These are phyloP conservation scores for Palythoa grandiflora DNA, from an alignment of 92 coral and sea anemone species.

Conservation along the genomic window DNA sequence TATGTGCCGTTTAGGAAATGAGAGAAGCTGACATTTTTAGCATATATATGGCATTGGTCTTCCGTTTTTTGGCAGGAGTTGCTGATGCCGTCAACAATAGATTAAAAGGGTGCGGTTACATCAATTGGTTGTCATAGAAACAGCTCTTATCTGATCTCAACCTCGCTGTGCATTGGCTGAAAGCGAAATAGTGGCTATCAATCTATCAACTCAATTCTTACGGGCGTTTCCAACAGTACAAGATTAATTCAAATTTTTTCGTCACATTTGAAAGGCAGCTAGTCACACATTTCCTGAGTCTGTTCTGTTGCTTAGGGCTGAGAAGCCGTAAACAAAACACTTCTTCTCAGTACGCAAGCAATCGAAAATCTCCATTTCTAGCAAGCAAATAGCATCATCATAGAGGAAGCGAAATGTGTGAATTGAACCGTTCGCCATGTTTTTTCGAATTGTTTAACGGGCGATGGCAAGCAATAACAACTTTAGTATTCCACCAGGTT, in stretches of 20 bases:
- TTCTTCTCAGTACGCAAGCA: slow-evolving; percentile 22
- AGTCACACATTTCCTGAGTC: slow-evolving; percentile 32
- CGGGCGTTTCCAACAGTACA: slow-evolving; percentile 39
- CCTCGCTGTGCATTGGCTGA: slow-evolving; percentile 21
- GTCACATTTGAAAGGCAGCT: slow-evolving; percentile 35
- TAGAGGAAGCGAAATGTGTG: slow-evolving; percentile 30
- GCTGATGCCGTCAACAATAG: not conserved
- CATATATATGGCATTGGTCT: not conserved
- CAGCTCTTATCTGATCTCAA: not conserved
- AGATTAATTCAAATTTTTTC: slow-evolving; percentile 21
- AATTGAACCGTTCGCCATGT: slow-evolving; percentile 23
- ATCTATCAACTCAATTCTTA: slow-evolving; percentile 1
- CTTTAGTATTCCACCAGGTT: slow-evolving; percentile 92
- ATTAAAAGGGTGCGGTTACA: slow-evolving; percentile 19
- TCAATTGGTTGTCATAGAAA: slow-evolving; percentile 17
- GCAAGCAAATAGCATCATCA: not conserved
- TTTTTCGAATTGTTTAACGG: slow-evolving; percentile 2
- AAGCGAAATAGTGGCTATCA: not conserved
- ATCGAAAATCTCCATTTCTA: slow-evolving; percentile 24
- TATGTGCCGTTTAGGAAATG: not conserved
- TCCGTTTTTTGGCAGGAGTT: not conserved
- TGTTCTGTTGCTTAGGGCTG: slow-evolving; percentile 51
- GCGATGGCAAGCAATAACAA: slow-evolving; percentile 73
- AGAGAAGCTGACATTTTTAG: not conserved
- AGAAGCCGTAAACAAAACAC: slow-evolving; percentile 39